Percentiles rank a stretch among this genome's conserved stretches.
Evolutionary conservation across 2,113 vertebrate genomes (phyloP).

Genomic region (Orycteropus afer): DNA sequence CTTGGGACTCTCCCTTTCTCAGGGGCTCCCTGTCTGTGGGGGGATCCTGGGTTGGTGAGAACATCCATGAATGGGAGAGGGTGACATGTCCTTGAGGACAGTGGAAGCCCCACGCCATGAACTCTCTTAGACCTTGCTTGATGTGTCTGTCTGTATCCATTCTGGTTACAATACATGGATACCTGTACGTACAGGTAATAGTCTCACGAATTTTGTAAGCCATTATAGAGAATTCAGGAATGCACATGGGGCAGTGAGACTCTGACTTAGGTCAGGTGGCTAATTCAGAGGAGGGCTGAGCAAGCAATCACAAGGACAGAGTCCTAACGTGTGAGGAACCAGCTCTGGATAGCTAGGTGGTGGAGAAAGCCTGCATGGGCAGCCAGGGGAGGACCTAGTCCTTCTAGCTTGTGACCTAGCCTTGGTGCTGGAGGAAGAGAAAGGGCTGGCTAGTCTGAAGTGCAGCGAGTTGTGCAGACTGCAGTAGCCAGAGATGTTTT

Average conservation of each 20-base stretch:
- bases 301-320: not conserved
- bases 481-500: not conserved
- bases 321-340: not conserved
- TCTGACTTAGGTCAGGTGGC: not conserved
- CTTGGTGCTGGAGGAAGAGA: not conserved
- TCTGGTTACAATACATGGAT: not conserved
- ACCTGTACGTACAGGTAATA: not conserved
- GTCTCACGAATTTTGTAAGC: not conserved
- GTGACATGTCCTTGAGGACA: not conserved
- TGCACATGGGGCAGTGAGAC: not conserved
- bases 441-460: not conserved
- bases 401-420: not conserved
- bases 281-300: not conserved
- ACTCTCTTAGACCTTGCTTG: not conserved
- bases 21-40: too few relatives aligned
- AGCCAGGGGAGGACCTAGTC: not conserved
- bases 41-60: not conserved
- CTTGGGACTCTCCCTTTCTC: not conserved
- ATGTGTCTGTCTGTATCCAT: not conserved
- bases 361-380: not conserved
- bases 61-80: not conserved
- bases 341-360: not conserved
- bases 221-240: not conserved
- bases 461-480: not conserved
- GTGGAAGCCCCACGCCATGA: not conserved